Base-by-base conservation (phyloP, 2,797 vertebrate species). In the Podargus strigoides region DNA sequence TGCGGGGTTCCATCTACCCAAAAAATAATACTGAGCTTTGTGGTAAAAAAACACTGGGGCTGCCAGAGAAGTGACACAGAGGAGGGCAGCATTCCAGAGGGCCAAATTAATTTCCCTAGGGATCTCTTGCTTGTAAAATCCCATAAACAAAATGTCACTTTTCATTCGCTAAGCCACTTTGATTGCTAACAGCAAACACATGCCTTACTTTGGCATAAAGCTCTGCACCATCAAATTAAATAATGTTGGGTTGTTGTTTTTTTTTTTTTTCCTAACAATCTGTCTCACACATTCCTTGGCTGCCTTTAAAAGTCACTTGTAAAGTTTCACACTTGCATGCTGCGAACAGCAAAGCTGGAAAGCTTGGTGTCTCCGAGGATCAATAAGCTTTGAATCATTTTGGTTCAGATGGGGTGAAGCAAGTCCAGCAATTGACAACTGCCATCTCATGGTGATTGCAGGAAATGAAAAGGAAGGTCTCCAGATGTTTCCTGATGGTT, bases 61-160 rank as follows among this genome's bases (percentile, higher is more conserved):
- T 78, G 73, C 44, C 22, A 6, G 39, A 42, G 72, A 85, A 78
- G 56, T 77, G 63, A 78, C 90, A 76, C 21, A n/a, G 76, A 95
- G 85, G 67, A 89, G 85, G 85, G 74, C 77, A 93, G n/a, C 9
- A 1, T 94, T 96, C 89, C 91, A 95, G 87, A 94, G 95, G 90
- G 90, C 93, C 85, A 92, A 69, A 84, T 94, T 97, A 94, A 97
- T 97, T 97, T 97, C 94, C 92, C 87, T 60, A 62, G 95, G 75
- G 94, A 91, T 67, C 4, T 16, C 10, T 46, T 87, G 67, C 78
- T 95, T 93, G 83, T 92, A 85, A 75, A 97, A 95, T 90, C 82
- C 64, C 80, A 96, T 93, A 97, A 96, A 93, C 89, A 97, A 97
- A 94, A 94, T 85, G 79, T 96, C 87, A 94, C 73, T 95, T 95